Percentiles rank a stretch among this genome's conserved stretches.
phyloP scores from a whole-genome alignment of 2,888 invertebrate species.

The Ophion obscuratus region DNA sequence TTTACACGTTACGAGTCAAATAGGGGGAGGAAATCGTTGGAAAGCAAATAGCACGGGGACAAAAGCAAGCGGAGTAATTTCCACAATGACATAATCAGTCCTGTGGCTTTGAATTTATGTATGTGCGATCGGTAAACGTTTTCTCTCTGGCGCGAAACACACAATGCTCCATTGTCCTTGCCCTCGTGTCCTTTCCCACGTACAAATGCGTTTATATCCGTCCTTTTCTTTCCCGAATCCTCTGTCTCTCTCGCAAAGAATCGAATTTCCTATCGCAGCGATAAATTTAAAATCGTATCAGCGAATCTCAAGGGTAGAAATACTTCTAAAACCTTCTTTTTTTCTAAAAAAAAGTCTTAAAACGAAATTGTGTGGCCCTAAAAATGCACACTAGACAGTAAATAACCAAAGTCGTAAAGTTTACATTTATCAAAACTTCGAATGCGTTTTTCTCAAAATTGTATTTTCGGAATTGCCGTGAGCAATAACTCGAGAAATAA shows the following conservation, averaged over 20 bases:
- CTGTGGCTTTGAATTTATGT: slow-evolving; percentile 58
- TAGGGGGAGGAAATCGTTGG: background rate
- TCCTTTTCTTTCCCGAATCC: slow-evolving; percentile 8
- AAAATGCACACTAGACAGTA: too few relatives aligned
- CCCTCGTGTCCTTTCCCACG: slow-evolving; percentile 50
- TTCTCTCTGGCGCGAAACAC: slow-evolving; percentile 42
- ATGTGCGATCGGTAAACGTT: slow-evolving; percentile 57
- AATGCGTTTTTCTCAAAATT: too few relatives aligned
- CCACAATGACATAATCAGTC: slow-evolving; percentile 66
- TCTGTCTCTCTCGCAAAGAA: slow-evolving; percentile 27
- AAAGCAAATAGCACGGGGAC: background rate
- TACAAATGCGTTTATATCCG: slow-evolving; percentile 34
- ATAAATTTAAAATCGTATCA: slow-evolving; percentile 48
- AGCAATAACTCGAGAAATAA: too few relatives aligned
- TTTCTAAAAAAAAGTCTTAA: background rate
- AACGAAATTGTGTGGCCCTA: background rate
- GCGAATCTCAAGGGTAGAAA: slow-evolving; percentile 26
- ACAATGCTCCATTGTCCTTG: slow-evolving; percentile 65
- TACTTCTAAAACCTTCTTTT: background rate
- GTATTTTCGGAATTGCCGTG: too few relatives aligned
- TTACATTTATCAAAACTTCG: too few relatives aligned
- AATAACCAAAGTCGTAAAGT: too few relatives aligned
- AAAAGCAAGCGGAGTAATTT: slow-evolving; percentile 37
- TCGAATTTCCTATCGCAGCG: slow-evolving; percentile 33
- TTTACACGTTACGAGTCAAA: slow-evolving; percentile 10